phyloP scores from a whole-genome alignment of 2,113 vertebrate genomes.

The Oceanites oceanicus region DNA sequence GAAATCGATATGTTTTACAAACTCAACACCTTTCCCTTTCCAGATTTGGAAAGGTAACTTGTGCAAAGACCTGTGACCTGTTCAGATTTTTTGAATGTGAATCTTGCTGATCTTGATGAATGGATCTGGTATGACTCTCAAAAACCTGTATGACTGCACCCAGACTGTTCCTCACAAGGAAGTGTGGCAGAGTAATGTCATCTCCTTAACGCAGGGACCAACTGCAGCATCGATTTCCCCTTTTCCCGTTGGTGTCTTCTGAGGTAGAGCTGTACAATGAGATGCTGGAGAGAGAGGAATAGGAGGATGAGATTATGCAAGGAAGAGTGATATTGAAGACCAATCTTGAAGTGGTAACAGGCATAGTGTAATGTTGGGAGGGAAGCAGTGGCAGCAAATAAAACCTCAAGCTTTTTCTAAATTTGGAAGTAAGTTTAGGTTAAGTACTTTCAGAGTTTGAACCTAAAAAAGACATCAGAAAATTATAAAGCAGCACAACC shows the following conservation, averaged over 20 bases:
- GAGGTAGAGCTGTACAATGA: neutral
- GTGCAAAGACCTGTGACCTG: neutral
- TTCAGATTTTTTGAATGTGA: neutral
- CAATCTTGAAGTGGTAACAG: neutral
- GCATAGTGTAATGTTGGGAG: neutral
- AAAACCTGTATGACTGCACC: neutral
- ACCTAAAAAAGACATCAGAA: neutral
- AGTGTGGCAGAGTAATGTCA: neutral
- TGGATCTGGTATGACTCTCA: neutral
- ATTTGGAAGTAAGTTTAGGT: neutral
- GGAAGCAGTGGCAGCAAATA: neutral
- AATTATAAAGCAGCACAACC: neutral
- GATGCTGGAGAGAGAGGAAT: neutral
- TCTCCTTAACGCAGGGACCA: neutral
- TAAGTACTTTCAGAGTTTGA: neutral
- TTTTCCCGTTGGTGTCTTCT: neutral
- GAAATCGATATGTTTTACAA: neutral
- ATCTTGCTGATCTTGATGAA: neutral
- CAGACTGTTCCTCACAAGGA: neutral
- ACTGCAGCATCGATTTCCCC: neutral
- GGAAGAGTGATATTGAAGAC: neutral
- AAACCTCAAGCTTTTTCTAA: neutral
- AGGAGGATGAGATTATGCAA: neutral
- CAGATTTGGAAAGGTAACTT: neutral
- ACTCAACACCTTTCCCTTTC: neutral